A percentile compares a stretch with the other conserved stretches of the same genome.
phyloP scores from a whole-genome alignment of 1,140 invertebrate species.

The Philaenus spumarius region DNA sequence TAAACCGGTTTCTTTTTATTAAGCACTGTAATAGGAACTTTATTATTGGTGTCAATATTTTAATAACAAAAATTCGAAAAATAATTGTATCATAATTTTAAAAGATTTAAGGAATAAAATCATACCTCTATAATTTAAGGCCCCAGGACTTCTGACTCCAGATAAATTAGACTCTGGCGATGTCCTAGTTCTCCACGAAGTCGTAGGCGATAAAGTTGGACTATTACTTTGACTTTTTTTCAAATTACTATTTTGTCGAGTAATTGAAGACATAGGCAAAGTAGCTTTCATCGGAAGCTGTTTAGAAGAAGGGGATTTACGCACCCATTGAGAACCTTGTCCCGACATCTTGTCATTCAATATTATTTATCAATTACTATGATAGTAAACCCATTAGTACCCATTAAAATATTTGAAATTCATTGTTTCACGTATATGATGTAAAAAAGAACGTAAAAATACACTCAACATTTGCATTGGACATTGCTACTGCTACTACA shows the following conservation, averaged over 20 bases:
- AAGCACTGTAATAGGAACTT: too few relatives aligned
- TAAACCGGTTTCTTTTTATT: too few relatives aligned
- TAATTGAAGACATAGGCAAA: slow-evolving; percentile 60
- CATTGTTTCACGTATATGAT: too few relatives aligned
- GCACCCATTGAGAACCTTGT: slow-evolving; percentile 46
- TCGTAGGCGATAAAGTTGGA: slow-evolving; percentile 55
- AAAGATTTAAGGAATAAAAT: not conserved
- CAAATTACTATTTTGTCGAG: slow-evolving; percentile 48
- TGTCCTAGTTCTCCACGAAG: slow-evolving; percentile 50
- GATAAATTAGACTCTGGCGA: slow-evolving; percentile 59
- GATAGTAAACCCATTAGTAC: not conserved
- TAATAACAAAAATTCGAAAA: slow-evolving; percentile 22
- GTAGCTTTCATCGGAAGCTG: slow-evolving; percentile 66
- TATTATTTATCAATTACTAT: not conserved
- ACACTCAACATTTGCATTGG: too few relatives aligned
- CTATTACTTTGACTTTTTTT: slow-evolving; percentile 53
- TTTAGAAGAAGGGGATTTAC: slow-evolving; percentile 60
- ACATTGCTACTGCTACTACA: too few relatives aligned
- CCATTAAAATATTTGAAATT: too few relatives aligned
- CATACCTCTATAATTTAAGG: slow-evolving; percentile 28
- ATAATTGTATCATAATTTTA: not conserved
- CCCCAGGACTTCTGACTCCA: slow-evolving; percentile 60
- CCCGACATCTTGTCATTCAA: slow-evolving; percentile 46
- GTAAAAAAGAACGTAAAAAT: too few relatives aligned
- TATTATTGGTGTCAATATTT: slow-evolving; percentile 45